Percentiles rank a stretch among this genome's conserved stretches.
Conservation (phyloP, 2,113 vertebrate genomes). For the Mesocricetus auratus region DNA sequence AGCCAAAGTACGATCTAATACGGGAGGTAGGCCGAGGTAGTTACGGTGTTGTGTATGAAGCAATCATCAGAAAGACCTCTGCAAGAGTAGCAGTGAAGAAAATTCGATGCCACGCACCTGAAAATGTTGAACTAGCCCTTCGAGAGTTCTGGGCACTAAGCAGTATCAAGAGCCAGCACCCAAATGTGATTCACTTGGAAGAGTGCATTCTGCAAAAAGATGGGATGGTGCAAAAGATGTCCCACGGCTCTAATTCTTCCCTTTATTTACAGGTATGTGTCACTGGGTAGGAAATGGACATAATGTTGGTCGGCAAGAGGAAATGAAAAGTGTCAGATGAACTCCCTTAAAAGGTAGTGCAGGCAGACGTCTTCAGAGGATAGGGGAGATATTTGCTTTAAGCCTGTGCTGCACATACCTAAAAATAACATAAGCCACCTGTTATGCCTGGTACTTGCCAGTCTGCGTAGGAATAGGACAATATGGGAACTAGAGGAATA, state of each 20-base stretch:
- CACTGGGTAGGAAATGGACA: constrained; percentile 28
- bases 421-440: constrained; percentile 78
- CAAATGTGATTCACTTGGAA: constrained; percentile 98
- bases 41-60: constrained; percentile 99
- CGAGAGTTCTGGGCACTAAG: constrained; percentile 99
- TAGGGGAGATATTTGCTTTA: constrained; percentile 43
- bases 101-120: constrained; percentile 98
- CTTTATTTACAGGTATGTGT: constrained; percentile 95
- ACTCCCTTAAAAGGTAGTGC: constrained; percentile 49
- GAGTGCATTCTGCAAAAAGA: constrained; percentile 98
- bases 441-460: constrained; percentile 67
- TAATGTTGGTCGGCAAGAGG: constrained; percentile 46
- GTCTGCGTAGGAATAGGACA: constrained; percentile 60
- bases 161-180: constrained; percentile 99
- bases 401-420: constrained; percentile 74
- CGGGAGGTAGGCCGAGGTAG: constrained; percentile 99
- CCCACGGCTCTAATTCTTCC: constrained; percentile 95
- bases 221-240: constrained; percentile 97
- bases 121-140: constrained; percentile 97
- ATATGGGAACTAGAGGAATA: constrained; percentile 29
- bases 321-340: constrained; percentile 30
- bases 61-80: constrained; percentile 93
- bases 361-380: not conserved
- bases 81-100: constrained; percentile 97
- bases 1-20: constrained; percentile 99